Percentiles rank a stretch among this genome's conserved stretches.
These are phyloP conservation scores for Zaprionus ghesquierei DNA, from an alignment of 1,140 invertebrate genomes.

Conservation along the genomic window DNA sequence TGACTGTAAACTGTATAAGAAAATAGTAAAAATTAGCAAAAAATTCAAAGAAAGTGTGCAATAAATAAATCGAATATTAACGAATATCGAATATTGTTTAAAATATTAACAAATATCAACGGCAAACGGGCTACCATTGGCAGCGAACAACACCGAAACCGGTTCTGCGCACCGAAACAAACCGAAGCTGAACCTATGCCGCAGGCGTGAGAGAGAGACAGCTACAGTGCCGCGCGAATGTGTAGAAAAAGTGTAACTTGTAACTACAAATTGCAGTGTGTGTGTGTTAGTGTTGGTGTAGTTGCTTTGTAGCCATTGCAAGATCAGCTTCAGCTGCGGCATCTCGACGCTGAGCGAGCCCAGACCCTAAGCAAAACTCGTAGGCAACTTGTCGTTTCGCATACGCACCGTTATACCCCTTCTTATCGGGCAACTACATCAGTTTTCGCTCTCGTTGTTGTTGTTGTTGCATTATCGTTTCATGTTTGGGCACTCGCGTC, in stretches of 20 bases:
- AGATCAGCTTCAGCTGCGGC: slow-evolving; percentile 42
- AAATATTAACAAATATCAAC: slow-evolving; percentile 26
- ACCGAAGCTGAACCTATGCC: slow-evolving; percentile 29
- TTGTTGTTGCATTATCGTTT: slow-evolving; percentile 16
- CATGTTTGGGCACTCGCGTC: slow-evolving; percentile 69
- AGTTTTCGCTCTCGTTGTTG: slow-evolving; percentile 29
- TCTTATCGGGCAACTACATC: slow-evolving; percentile 31
- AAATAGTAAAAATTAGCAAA: neutral
- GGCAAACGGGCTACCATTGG: slow-evolving; percentile 36
- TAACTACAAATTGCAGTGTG: slow-evolving; percentile 60
- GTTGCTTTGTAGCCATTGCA: slow-evolving; percentile 45
- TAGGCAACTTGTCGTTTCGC: slow-evolving; percentile 52
- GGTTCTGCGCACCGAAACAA: slow-evolving; percentile 67
- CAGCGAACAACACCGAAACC: slow-evolving; percentile 40
- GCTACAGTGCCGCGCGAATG: slow-evolving; percentile 49
- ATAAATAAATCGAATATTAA: slow-evolving; percentile 21
- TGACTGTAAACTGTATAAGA: slow-evolving; percentile 9
- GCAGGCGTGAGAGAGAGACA: slow-evolving; percentile 61
- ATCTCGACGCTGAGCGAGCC: slow-evolving; percentile 30
- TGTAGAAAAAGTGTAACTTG: slow-evolving; percentile 61
- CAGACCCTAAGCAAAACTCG: slow-evolving; percentile 32
- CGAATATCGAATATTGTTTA: slow-evolving; percentile 8
- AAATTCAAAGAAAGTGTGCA: slow-evolving; percentile 10
- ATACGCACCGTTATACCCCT: slow-evolving; percentile 69
- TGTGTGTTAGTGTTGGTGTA: neutral